phyloP scores from a whole-genome alignment of 2,888 invertebrate species.

The Hanleya hanleyi region DNA sequence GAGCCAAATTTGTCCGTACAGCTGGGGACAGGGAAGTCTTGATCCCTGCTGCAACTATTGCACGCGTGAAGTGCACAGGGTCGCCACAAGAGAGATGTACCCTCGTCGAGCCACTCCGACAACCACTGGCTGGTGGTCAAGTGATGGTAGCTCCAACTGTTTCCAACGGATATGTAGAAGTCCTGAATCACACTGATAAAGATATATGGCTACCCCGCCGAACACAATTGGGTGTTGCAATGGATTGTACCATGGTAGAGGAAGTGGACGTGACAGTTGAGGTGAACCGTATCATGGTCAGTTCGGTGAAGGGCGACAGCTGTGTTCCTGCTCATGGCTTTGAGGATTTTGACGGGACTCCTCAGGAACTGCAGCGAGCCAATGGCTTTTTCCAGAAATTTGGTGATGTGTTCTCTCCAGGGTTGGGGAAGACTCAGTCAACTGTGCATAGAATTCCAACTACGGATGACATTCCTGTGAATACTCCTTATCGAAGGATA shows the following conservation, averaged over 20 bases:
- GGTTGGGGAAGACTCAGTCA: background rate
- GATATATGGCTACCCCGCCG: slow-evolving; percentile 8
- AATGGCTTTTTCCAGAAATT: background rate
- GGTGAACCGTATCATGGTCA: background rate
- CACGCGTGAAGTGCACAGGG: background rate
- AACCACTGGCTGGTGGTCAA: background rate
- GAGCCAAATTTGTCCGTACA: no score
- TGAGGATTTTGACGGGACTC: no score
- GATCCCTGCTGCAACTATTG: background rate
- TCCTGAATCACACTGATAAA: background rate
- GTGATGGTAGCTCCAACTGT: background rate
- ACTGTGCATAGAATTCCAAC: slow-evolving; percentile 1
- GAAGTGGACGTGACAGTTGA: background rate
- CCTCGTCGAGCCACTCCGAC: background rate
- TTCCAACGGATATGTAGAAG: slow-evolving; percentile 4
- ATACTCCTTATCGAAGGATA: slow-evolving; percentile 17
- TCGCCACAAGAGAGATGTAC: background rate
- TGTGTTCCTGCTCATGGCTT: no score
- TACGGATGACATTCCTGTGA: slow-evolving; percentile 10
- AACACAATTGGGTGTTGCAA: background rate
- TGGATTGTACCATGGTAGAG: background rate
- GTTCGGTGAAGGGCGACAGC: background rate
- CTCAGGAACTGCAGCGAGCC: no score
- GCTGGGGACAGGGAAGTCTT: background rate
- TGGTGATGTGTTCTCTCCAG: slow-evolving; percentile 13